A percentile compares a stretch with the other conserved stretches of the same genome.
These are phyloP conservation scores for Anas acuta DNA, from an alignment of 2,797 vertebrate genomes.

Conservation along the genomic window DNA sequence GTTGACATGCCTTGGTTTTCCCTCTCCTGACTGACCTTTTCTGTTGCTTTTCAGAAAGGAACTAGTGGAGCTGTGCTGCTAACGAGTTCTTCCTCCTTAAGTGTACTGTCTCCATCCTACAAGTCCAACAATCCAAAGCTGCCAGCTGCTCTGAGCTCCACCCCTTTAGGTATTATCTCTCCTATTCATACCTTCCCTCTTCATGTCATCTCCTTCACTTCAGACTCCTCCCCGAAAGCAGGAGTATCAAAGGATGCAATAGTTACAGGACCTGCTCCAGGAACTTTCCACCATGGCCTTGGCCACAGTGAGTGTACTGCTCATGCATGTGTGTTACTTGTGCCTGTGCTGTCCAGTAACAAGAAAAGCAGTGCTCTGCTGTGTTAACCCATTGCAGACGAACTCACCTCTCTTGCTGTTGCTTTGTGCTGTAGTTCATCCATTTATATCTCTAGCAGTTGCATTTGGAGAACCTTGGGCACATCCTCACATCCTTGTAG, in stretches of 20 bases:
- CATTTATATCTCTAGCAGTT: constrained; percentile 17
- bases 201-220: constrained; percentile 83
- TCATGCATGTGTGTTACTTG: background rate
- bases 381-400: background rate
- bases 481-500: background rate
- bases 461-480: background rate
- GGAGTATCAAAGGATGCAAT: constrained; percentile 84
- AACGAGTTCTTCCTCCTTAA: constrained; percentile 79
- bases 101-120: constrained; percentile 81
- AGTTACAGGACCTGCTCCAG: constrained; percentile 83
- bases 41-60: constrained; percentile 77
- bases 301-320: constrained; percentile 81
- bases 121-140: constrained; percentile 80
- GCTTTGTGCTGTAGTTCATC: constrained; percentile 10
- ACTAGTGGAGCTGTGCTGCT: constrained; percentile 79
- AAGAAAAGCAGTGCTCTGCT: background rate
- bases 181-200: constrained; percentile 82
- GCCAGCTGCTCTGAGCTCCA: constrained; percentile 76
- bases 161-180: constrained; percentile 78
- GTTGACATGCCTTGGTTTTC: background rate
- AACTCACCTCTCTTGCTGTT: constrained; percentile 5
- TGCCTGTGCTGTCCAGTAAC: constrained; percentile 8
- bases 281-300: constrained; percentile 84
- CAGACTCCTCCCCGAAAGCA: constrained; percentile 80
- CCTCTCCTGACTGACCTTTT: constrained; percentile 25